phyloP scores from a whole-genome alignment of 35 echinoderm and acorn worm genomes.

The Patiria miniata region DNA sequence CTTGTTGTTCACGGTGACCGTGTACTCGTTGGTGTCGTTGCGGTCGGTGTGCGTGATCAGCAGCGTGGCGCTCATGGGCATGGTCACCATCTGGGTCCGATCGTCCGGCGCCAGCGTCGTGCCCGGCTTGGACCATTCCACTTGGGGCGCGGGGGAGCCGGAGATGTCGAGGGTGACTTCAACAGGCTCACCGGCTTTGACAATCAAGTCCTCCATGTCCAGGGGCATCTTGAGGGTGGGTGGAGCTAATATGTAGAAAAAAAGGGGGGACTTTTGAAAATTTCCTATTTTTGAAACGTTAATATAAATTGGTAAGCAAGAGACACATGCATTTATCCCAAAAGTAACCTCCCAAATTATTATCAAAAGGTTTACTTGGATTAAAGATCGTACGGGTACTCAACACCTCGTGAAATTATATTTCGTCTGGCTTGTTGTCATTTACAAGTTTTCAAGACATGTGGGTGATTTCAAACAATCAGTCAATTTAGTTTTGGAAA shows the following conservation, averaged over 20 bases:
- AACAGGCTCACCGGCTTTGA: slow-evolving; percentile 67
- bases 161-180: slow-evolving; percentile 61
- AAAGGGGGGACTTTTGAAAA: neutral
- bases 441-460: too few species aligned
- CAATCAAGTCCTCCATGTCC: slow-evolving; percentile 68
- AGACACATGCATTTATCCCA: too few species aligned
- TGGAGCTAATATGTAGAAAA: slow-evolving; percentile 58
- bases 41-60: slow-evolving; percentile 60
- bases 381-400: too few species aligned
- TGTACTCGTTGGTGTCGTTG: slow-evolving; percentile 63
- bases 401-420: too few species aligned
- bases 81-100: slow-evolving; percentile 59
- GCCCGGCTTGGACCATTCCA: slow-evolving; percentile 75
- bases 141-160: slow-evolving; percentile 66
- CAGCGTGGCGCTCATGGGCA: slow-evolving; percentile 78
- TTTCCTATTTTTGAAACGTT: too few species aligned
- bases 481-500: too few species aligned
- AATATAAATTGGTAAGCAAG: too few species aligned
- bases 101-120: slow-evolving; percentile 30
- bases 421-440: too few species aligned
- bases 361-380: too few species aligned
- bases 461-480: too few species aligned
- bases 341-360: too few species aligned
- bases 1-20: slow-evolving; percentile 69
- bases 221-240: slow-evolving; percentile 60